These are phyloP conservation scores for Chelonus insularis DNA, from an alignment of 1,140 invertebrate species.

Conservation along the genomic window DNA sequence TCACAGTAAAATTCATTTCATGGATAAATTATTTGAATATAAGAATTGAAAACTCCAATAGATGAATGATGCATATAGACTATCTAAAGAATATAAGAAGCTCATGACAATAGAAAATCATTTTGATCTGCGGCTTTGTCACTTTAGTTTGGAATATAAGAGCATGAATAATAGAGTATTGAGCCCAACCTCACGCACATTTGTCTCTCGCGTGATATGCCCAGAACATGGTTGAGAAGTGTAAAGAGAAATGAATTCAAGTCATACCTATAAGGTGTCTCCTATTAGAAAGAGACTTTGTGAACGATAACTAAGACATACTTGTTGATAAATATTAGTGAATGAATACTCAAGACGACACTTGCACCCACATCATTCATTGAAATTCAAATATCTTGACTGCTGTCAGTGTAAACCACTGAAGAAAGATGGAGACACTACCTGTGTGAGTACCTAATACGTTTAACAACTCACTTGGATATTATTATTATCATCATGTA, in stretches of 20 bases:
- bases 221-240: too few species aligned
- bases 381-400: slow-evolving; percentile 54
- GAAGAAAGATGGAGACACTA: too few species aligned
- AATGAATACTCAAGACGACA: slow-evolving; percentile 31
- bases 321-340: slow-evolving; percentile 25
- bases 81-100: not conserved
- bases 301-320: slow-evolving; percentile 10
- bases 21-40: not conserved
- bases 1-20: not conserved
- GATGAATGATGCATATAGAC: slow-evolving; percentile 7
- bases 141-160: not conserved
- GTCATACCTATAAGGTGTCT: not conserved
- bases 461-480: too few species aligned
- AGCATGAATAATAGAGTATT: slow-evolving; percentile 7
- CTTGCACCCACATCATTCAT: slow-evolving; percentile 44
- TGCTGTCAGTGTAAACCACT: not conserved
- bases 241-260: too few species aligned
- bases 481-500: too few species aligned
- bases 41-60: not conserved
- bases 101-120: slow-evolving; percentile 1
- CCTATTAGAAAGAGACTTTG: not conserved
- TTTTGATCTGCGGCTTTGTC: not conserved
- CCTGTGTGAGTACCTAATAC: too few species aligned
- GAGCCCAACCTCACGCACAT: not conserved
- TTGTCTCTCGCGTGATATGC: not conserved